Evolutionary conservation across 2,888 invertebrate genomes (phyloP), one percentile per base, ranked within the genome.

Genomic region (Xestobium rufovillosum): DNA sequence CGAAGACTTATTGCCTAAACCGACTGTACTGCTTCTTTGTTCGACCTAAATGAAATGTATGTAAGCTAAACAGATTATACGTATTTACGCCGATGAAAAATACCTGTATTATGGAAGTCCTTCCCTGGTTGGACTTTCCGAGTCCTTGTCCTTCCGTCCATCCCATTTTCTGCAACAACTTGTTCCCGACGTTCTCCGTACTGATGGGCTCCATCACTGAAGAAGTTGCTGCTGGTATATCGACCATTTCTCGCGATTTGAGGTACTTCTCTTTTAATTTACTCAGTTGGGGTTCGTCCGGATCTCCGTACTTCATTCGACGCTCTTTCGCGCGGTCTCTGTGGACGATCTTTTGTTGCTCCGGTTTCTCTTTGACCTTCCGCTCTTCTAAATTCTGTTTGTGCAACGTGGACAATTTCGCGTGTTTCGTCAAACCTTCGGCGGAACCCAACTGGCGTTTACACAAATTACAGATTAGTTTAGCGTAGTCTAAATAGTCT

Each of bases 111-210:
- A 95, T 95, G 35, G 86, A 87, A 14, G 90, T 88, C 52, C 91
- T 72, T 9, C 92, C 96, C 66, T 97, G 96, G 59, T 91, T 91
- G 35, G 79, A 76, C 61, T 87, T 88, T 1, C 98, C 97, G 13
- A 98, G 69, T 0, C 98, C 98, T 69, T 89, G 83, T 0, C 98
- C 98, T 60, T 92, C 92, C 3, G 85, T 85, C 98, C 98, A 98
- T 3, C 98, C 98, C 98, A 98, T 98, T 67, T 92, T 94, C 65
- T 97, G 94, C 45, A 98, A 65, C 63, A 98, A 72, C 59, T 90
- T 85, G 59, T 87, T 96, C 4, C 97, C 98, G 40, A 96, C 88
- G 52, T 95, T 95, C 49, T 88, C 91, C 0, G 86, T 80, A 50
- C 88, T 72, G 55, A 92, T 74, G 41, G 86, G 73, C 62, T 78